Evolutionary conservation across 2,797 vertebrate species (phyloP).

Genomic region (Furcifer pardalis): DNA sequence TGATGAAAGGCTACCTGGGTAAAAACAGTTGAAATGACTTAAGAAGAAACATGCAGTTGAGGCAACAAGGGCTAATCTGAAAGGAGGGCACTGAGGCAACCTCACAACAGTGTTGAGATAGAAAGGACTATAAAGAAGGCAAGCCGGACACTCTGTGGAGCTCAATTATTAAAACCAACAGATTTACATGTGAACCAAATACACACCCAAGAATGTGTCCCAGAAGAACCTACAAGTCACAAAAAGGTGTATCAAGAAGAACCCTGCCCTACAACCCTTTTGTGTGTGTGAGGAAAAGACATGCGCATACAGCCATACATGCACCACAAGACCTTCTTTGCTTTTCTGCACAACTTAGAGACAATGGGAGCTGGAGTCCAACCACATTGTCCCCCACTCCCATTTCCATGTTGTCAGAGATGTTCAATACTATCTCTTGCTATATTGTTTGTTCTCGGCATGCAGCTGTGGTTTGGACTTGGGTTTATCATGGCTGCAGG

Average conservation of each 20-base stretch:
- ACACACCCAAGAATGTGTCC: not conserved
- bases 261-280: not conserved
- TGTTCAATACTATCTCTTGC: not conserved
- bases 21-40: not conserved
- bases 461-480: not conserved
- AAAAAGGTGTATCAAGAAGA: not conserved
- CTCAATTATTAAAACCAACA: not conserved
- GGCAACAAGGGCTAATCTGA: not conserved
- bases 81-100: not conserved
- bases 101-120: not conserved
- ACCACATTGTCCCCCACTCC: not conserved
- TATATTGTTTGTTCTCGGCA: not conserved
- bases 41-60: not conserved
- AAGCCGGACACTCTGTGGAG: not conserved
- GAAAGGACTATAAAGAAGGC: too few relatives aligned
- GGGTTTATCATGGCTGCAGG: not conserved
- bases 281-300: too few relatives aligned
- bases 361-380: not conserved
- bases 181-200: not conserved
- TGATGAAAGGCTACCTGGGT: not conserved
- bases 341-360: not conserved
- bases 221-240: not conserved
- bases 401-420: not conserved
- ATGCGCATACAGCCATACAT: not conserved
- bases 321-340: too few relatives aligned